Conservation (phyloP, 2,797 vertebrate genomes). For the Paramormyrops hopkinsi region DNA sequence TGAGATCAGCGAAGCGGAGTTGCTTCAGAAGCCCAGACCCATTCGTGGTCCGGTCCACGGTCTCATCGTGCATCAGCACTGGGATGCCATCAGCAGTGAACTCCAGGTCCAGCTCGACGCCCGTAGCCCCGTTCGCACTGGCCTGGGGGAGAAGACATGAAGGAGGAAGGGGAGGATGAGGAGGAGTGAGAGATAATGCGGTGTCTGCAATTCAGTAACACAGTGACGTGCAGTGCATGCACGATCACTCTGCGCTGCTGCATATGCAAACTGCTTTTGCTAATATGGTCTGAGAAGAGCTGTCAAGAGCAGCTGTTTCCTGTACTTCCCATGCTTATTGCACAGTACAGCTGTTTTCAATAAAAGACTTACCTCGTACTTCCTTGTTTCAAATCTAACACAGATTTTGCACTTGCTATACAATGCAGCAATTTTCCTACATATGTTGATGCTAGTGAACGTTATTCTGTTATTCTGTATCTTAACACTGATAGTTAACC, state of each 20-base stretch:
- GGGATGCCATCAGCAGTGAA: slow-evolving; percentile 81
- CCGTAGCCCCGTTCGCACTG: slow-evolving; percentile 63
- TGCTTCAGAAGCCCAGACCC: slow-evolving; percentile 73
- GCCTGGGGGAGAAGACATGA: slow-evolving; percentile 47
- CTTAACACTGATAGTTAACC: neutral
- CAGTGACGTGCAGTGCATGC: neutral
- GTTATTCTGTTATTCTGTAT: neutral
- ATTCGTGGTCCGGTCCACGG: slow-evolving; percentile 76
- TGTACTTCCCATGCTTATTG: neutral
- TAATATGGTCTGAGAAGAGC: neutral
- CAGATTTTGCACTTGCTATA: neutral
- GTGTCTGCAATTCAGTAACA: neutral
- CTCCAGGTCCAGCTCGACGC: slow-evolving; percentile 89
- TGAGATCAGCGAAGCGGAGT: slow-evolving; percentile 71
- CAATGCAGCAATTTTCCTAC: neutral
- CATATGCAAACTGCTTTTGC: neutral
- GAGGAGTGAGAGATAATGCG: neutral
- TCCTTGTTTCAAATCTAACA: neutral
- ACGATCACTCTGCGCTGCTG: neutral
- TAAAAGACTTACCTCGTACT: neutral
- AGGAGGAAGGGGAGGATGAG: neutral
- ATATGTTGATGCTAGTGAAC: neutral
- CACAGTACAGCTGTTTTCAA: neutral
- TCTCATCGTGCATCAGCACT: slow-evolving; percentile 64
- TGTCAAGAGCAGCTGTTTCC: neutral